Conservation (phyloP, 2,797 vertebrate genomes). For the Chiroxiphia lanceolata region DNA sequence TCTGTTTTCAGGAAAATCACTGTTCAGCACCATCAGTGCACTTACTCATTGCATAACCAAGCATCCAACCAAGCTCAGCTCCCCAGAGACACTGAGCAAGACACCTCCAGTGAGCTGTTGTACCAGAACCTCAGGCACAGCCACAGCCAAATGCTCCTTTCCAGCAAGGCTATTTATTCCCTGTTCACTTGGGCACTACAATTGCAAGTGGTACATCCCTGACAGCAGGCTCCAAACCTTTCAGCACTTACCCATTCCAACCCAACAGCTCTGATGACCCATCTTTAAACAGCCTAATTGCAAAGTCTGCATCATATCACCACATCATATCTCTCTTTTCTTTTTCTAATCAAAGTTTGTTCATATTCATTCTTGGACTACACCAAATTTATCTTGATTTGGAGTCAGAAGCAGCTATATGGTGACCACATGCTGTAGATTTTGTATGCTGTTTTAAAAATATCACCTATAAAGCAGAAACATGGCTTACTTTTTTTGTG, state of each 20-base stretch:
- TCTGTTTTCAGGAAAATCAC: background rate
- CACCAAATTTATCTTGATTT: background rate
- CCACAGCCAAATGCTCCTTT: background rate
- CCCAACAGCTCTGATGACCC: background rate
- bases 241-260: background rate
- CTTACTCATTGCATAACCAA: background rate
- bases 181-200: accelerated
- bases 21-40: background rate
- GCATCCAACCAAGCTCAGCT: background rate
- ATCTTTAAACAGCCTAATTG: background rate
- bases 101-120: background rate
- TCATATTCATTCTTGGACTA: background rate
- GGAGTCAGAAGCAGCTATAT: background rate
- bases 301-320: background rate
- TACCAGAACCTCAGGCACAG: accelerated
- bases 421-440: background rate
- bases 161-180: background rate
- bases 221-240: background rate
- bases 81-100: background rate
- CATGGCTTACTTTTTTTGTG: background rate
- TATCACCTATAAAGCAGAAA: background rate
- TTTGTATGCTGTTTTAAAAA: background rate
- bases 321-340: background rate
- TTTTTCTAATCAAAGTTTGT: background rate
- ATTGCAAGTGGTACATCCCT: accelerated